Evolutionary conservation across 2,797 vertebrate genomes (phyloP).

Genomic region (Xerus rutilus): DNA sequence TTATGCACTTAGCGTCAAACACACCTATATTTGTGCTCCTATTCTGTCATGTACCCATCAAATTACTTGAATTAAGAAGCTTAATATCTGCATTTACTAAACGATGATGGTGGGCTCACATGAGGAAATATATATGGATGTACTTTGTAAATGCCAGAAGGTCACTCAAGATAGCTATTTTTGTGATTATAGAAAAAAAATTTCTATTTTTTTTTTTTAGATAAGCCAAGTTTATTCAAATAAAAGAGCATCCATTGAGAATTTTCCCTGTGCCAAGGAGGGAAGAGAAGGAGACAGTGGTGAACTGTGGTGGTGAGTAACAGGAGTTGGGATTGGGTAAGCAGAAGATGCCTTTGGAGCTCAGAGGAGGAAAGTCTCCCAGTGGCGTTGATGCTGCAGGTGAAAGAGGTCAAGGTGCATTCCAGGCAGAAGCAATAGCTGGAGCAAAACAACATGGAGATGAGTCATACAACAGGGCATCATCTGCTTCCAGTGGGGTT

Average conservation of each 20-base stretch:
- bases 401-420: neutral
- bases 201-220: neutral
- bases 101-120: neutral
- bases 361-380: neutral
- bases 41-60: neutral
- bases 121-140: neutral
- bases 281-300: neutral
- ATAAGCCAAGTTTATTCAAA: conserved; percentile 37
- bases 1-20: neutral
- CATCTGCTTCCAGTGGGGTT: neutral
- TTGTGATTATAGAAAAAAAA: neutral
- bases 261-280: neutral
- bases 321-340: neutral
- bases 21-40: neutral
- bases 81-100: neutral
- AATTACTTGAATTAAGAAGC: neutral
- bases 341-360: neutral
- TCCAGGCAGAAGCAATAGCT: neutral
- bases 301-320: neutral
- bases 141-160: neutral
- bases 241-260: neutral
- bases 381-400: neutral
- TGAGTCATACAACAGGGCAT: neutral
- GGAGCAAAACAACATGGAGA: neutral
- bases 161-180: neutral